A percentile compares a stretch with the other conserved stretches of the same genome.
phyloP scores from a whole-genome alignment of 1,140 invertebrate species.

The Panagrolaimus sp. region DNA sequence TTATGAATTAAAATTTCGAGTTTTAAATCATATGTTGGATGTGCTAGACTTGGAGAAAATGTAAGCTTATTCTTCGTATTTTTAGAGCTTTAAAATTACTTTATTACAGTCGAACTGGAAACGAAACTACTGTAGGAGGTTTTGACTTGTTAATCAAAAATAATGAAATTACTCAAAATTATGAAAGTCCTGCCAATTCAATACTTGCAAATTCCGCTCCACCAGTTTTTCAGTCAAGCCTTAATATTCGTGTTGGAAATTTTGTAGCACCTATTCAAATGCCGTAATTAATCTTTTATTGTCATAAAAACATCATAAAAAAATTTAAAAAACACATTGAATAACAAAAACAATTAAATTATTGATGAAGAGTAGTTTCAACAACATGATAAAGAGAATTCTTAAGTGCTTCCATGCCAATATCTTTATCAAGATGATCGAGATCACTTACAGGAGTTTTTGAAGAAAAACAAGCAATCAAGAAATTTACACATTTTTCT shows the following conservation, averaged over 20 bases:
- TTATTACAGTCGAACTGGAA: slow-evolving; percentile 36
- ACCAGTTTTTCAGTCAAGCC: slow-evolving; percentile 27
- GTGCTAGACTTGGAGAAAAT: slow-evolving; percentile 62
- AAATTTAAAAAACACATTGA: too few relatives aligned
- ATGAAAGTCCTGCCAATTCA: slow-evolving; percentile 27
- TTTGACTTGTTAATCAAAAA: slow-evolving; percentile 46
- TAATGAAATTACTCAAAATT: slow-evolving; percentile 31
- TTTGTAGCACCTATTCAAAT: too few relatives aligned
- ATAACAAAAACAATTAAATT: too few relatives aligned
- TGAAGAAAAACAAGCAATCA: too few relatives aligned
- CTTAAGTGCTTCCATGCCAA: too few relatives aligned
- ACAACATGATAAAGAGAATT: too few relatives aligned
- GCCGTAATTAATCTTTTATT: too few relatives aligned
- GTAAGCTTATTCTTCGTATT: slow-evolving; percentile 38
- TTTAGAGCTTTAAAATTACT: slow-evolving; percentile 17
- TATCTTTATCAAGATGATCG: too few relatives aligned
- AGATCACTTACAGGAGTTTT: too few relatives aligned
- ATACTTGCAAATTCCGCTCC: slow-evolving; percentile 18
- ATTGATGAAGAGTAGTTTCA: too few relatives aligned
- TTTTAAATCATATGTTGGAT: slow-evolving; percentile 62
- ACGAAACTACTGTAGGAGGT: slow-evolving; percentile 40
- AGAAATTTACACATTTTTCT: too few relatives aligned
- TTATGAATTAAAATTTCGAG: slow-evolving; percentile 61
- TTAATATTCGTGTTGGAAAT: slow-evolving; percentile 43
- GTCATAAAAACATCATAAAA: too few relatives aligned